Evolutionary conservation across 2,113 vertebrate genomes (phyloP), one percentile per base, ranked within the genome.

Genomic region (Toxotes jaculatrix): DNA sequence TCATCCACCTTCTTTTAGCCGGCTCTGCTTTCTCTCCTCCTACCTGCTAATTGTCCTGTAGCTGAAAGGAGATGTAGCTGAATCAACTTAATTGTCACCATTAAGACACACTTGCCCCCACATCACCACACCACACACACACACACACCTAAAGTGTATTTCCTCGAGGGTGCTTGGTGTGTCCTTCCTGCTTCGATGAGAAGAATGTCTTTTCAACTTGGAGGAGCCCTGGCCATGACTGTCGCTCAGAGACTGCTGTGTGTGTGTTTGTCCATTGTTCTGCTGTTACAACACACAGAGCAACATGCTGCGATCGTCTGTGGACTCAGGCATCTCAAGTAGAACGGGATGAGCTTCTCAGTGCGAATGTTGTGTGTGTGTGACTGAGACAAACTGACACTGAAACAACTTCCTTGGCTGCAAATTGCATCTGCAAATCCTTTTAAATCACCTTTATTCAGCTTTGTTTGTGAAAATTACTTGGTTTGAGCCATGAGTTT

Each of bases 31-130:
- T 63, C 80, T 71, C 63, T 74, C 66, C 80, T 74, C 86, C 79
- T 82, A 63, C 78, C 38, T 32, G 19, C 61, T 72, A 79, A 90
- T 91, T 90, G 85, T 87, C 42, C 82, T 12, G 61, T 8, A 6
- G 19, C 72, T 91, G 83, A 87, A 88, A 81, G 49, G 80, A 91
- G 77, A 82, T 51, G 66, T 75, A 72, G 76, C 84, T 87, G 87
- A 88, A 89, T 88, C 82, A 68, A 68, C 82, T 87, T 77, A 69
- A 88, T 86, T 82, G 83, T 75, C 79, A 75, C 68, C 77, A 16
- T 80, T 77, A 66, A 8, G 3, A 77, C 70, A 72, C 68, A 62
- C 83, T 74, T 47, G 0, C 38, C 38, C 47, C 64, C 59, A 59
- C 74, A 57, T 53, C 80, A 61, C 62, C 65, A 36, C 75, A 75